Conservation (phyloP, 2,113 vertebrate genomes). For the Gavia stellata region DNA sequence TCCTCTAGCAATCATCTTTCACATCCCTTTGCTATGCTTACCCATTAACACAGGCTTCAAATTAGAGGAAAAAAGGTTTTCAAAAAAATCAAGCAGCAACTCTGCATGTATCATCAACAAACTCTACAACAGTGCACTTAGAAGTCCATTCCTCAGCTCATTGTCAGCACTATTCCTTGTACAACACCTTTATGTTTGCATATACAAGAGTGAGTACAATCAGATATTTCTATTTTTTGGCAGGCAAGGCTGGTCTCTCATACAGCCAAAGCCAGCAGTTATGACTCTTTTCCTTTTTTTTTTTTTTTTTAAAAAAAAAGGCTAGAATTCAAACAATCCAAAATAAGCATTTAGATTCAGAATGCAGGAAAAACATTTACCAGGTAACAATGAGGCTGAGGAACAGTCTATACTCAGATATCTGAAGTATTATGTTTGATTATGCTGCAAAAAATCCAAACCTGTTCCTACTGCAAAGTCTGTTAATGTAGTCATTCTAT, state of each 20-base stretch:
- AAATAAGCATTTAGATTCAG: neutral
- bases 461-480: neutral
- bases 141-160: neutral
- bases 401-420: neutral
- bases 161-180: neutral
- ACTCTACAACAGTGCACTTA: neutral
- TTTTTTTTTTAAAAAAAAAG: neutral
- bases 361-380: neutral
- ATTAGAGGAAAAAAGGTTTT: neutral
- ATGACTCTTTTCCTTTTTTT: neutral
- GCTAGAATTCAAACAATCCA: neutral
- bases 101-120: neutral
- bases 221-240: neutral
- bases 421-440: neutral
- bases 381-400: neutral
- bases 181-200: too few species aligned
- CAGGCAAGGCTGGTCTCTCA: neutral
- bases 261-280: fast-evolving
- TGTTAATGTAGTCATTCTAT: neutral
- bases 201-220: neutral
- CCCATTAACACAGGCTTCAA: neutral
- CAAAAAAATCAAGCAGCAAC: neutral
- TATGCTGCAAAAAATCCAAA: neutral
- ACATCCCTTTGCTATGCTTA: neutral
- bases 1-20: neutral